A percentile compares a stretch with the other conserved stretches of the same genome.
Conservation (phyloP, 1,140 invertebrate species). For the Megalopta genalis region DNA sequence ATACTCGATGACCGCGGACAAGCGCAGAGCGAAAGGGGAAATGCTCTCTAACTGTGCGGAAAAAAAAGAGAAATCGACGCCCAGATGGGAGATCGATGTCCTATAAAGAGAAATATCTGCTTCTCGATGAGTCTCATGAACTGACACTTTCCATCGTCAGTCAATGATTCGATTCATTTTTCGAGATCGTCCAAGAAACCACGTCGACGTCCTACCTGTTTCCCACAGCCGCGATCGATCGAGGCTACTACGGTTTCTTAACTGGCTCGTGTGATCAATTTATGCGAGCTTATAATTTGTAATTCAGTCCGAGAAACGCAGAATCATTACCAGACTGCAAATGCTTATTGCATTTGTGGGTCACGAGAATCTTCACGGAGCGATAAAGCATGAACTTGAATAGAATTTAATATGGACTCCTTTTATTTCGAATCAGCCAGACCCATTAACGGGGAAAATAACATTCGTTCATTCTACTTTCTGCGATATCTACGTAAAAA, state of each 20-base stretch:
- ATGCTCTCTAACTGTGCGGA: constrained; percentile 63
- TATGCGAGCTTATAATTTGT: too few relatives aligned
- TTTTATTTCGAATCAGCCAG: too few relatives aligned
- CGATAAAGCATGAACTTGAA: too few relatives aligned
- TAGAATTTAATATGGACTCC: too few relatives aligned
- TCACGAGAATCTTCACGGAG: too few relatives aligned
- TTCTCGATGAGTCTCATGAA: constrained; percentile 40
- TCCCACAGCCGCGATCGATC: too few relatives aligned
- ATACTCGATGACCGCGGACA: constrained; percentile 56
- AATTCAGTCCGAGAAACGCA: too few relatives aligned
- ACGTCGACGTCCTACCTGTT: not conserved
- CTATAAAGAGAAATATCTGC: constrained; percentile 65
- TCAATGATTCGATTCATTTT: constrained; percentile 30
- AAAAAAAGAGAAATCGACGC: constrained; percentile 65
- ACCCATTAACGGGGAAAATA: not conserved
- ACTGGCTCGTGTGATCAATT: too few relatives aligned
- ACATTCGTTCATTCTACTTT: not conserved
- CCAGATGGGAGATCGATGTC: constrained; percentile 65
- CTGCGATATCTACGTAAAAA: not conserved
- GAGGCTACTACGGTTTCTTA: too few relatives aligned
- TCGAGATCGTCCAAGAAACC: constrained; percentile 1
- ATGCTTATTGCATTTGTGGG: too few relatives aligned
- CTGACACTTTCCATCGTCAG: constrained; percentile 46
- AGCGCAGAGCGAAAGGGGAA: constrained; percentile 59
- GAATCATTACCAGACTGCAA: too few relatives aligned